These are phyloP conservation scores for Meghimatium bilineatum DNA, from an alignment of 2,888 invertebrate genomes.

Conservation along the genomic window DNA sequence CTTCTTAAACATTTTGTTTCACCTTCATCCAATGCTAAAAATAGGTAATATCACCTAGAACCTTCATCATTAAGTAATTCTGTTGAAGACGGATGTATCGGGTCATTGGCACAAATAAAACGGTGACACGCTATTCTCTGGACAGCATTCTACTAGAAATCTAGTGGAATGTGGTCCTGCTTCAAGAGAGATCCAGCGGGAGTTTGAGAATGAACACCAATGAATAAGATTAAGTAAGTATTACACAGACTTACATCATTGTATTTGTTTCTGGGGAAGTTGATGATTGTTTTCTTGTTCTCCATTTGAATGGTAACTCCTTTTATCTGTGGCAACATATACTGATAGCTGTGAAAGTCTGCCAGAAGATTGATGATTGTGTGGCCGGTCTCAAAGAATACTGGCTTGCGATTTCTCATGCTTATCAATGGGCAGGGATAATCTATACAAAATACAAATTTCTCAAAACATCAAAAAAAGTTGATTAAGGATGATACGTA, in stretches of 20 bases:
- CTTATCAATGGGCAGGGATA: conserved; percentile 91
- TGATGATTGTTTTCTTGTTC: conserved; percentile 86
- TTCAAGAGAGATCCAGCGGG: no score
- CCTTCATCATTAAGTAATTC: no score
- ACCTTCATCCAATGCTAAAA: no score
- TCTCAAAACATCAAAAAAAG: background rate
- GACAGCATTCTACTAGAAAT: no score
- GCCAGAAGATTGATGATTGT: conserved; percentile 91
- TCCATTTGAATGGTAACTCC: conserved; percentile 90
- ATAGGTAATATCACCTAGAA: no score
- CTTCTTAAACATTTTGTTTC: no score
- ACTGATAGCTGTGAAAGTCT: conserved; percentile 89
- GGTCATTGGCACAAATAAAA: no score
- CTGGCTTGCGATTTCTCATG: conserved; percentile 85
- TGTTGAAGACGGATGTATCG: no score
- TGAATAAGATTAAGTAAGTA: background rate
- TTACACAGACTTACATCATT: conserved; percentile 73
- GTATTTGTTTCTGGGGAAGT: conserved; percentile 85
- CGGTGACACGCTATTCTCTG: no score
- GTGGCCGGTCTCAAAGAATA: conserved; percentile 90
- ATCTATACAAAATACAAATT: conserved; percentile 76
- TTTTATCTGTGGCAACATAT: conserved; percentile 86
- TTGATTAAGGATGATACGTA: background rate
- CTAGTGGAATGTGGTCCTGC: no score
- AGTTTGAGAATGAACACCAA: no score